Conservation (phyloP, 2,888 invertebrate genomes). For the Dryobotodes eremita region DNA sequence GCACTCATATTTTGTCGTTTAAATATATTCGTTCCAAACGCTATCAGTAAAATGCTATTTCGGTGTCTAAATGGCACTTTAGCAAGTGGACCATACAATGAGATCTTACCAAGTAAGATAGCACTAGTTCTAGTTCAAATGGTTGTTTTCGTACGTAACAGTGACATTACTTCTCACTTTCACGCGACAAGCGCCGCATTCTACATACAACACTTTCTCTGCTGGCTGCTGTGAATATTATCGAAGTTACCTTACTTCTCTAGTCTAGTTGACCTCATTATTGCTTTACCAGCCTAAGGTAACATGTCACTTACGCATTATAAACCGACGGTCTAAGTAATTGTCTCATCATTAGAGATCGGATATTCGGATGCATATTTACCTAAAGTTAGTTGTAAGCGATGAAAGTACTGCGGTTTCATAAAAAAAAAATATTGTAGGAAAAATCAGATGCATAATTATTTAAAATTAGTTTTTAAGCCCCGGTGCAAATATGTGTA, state of each 20-base stretch:
- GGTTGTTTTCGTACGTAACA: slow-evolving; percentile 17
- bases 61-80: not conserved
- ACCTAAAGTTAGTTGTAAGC: no score
- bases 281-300: not conserved
- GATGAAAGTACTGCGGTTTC: no score
- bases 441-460: no score
- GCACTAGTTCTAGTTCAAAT: not conserved
- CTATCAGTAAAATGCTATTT: not conserved
- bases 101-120: not conserved
- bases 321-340: no score
- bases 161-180: slow-evolving; percentile 50
- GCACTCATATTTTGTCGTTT: not conserved
- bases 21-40: no score
- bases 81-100: slow-evolving; percentile 11
- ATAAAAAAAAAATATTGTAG: no score
- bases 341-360: no score
- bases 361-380: no score
- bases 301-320: not conserved
- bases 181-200: slow-evolving; percentile 53
- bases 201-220: slow-evolving; percentile 50
- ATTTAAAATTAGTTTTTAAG: no score
- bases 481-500: no score
- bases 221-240: slow-evolving; percentile 24
- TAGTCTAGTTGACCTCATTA: not conserved
- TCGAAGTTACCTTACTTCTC: not conserved